phyloP scores from a whole-genome alignment of 2,113 vertebrate species.

The Anolis carolinensis region DNA sequence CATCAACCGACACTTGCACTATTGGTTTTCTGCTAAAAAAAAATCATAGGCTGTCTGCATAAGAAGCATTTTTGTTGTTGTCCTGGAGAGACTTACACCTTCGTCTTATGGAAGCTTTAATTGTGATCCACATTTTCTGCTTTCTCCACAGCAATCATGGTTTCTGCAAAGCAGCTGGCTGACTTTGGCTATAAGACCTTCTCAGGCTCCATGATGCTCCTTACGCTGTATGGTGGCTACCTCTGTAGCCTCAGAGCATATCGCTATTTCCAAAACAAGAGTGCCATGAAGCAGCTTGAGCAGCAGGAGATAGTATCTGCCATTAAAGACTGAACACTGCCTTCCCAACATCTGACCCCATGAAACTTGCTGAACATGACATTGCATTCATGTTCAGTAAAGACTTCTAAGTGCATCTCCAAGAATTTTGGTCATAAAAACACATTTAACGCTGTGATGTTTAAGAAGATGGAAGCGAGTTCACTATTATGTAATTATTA shows the following conservation, averaged over 20 bases:
- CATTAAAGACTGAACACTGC: conserved; percentile 66
- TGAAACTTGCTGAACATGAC: not conserved
- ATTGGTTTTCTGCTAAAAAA: not conserved
- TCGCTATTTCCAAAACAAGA: conserved; percentile 70
- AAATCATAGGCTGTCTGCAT: not conserved
- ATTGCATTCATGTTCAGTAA: not conserved
- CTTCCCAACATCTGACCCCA: not conserved
- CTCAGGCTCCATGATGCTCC: conserved; percentile 89
- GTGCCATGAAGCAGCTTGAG: conserved; percentile 70
- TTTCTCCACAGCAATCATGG: conserved; percentile 74
- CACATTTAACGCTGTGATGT: not conserved
- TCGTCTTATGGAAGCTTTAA: not conserved
- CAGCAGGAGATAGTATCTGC: conserved; percentile 72
- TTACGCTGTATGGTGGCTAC: conserved; percentile 88
- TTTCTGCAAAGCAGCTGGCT: conserved; percentile 86
- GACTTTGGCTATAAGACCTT: conserved; percentile 89
- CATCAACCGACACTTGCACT: not conserved
- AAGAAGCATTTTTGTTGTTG: not conserved
- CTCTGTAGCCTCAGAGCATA: conserved; percentile 82
- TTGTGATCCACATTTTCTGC: not conserved
- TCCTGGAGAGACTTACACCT: not conserved
- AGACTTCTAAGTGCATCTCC: not conserved
- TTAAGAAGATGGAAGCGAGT: not conserved
- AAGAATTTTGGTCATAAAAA: not conserved
- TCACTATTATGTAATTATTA: not conserved